Evolutionary conservation across 2,888 invertebrate species (phyloP).

Genomic region (Tiliacea aurago): DNA sequence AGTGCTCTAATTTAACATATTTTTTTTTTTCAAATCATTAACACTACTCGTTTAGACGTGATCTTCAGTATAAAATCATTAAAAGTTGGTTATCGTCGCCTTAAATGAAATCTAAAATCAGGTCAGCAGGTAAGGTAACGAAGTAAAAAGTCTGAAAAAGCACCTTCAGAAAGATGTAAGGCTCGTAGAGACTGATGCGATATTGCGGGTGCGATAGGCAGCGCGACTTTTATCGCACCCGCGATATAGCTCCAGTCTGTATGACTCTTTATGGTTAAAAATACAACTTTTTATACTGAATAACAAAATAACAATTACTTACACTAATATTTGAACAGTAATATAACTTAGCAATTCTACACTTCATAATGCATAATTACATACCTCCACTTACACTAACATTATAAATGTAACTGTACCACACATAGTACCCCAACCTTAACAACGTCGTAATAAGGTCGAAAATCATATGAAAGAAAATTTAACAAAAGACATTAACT

Average conservation of each 20-base stretch:
- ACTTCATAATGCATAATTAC: conserved; percentile 32
- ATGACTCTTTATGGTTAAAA: neutral
- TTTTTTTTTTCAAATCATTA: too few species aligned
- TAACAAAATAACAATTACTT: conserved; percentile 11
- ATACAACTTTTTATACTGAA: neutral
- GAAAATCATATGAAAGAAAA: conserved; percentile 41
- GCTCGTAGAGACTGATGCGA: too few species aligned
- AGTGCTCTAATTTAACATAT: too few species aligned
- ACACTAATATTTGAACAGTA: too few species aligned
- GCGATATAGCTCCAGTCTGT: too few species aligned
- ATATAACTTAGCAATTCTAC: conserved; percentile 6
- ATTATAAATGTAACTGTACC: conserved; percentile 10
- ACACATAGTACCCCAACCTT: conserved; percentile 12
- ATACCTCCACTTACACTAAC: conserved; percentile 21
- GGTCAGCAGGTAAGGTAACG: too few species aligned
- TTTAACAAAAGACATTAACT: conserved; percentile 68
- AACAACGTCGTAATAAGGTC: neutral
- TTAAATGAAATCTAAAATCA: too few species aligned
- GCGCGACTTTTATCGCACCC: too few species aligned
- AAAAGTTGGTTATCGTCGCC: too few species aligned
- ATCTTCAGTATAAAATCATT: too few species aligned
- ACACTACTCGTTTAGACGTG: too few species aligned
- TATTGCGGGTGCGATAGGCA: too few species aligned
- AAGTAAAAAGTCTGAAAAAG: neutral
- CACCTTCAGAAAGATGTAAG: neutral